Base-by-base conservation (phyloP, 1,140 invertebrate genomes). In the Alviniconcha marisindica region DNA sequence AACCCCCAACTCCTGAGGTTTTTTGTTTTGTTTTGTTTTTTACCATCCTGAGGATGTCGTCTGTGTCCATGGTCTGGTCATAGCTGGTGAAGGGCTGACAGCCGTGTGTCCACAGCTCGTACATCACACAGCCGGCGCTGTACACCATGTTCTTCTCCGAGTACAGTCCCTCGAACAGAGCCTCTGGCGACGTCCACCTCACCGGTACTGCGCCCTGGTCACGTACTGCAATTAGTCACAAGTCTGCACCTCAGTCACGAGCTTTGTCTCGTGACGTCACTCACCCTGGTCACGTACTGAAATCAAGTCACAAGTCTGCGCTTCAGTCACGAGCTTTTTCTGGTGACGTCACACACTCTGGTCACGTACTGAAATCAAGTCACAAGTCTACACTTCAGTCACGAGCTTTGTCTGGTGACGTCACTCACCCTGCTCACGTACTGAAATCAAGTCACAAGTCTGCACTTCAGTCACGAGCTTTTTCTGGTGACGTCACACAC, bases 81-180 rank as follows among this genome's bases (percentile, higher is more conserved):
- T 84, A 38, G 44, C 85, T 85, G 5, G 87, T 86, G 74, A 83
- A 87, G 15, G 87, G 87, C 33, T 87, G 79, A 84, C 87, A 87
- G 1, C 87, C 87, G n/a, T 77, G 73, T 28, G 87, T 87, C 24
- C 80, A 84, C 24, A 87, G 15, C 40, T 82, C 81, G 77, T 85
- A 84, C 38, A 86, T 74, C 36, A 83, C 54, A 81, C 82, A 82
- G 14, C 87, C 87, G 51, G 83, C 60, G 71, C 82, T 83, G 81
- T 83, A 87, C 18, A 83, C 79, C 51, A 86, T 85, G n/a, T 85
- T 83, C 63, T 80, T 51, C 14, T 42, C 28, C 21, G 76, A 28
- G 63, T 77, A 86, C 40, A 38, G 40, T 12, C 82, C 84, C 33
- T 84, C 63, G 42, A 80, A 79, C 31, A 86, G 42, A 14, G 85